Evolutionary conservation across 2,888 invertebrate genomes (phyloP), one percentile per base, ranked within the genome.

Genomic region (Himalopsyche anomala): DNA sequence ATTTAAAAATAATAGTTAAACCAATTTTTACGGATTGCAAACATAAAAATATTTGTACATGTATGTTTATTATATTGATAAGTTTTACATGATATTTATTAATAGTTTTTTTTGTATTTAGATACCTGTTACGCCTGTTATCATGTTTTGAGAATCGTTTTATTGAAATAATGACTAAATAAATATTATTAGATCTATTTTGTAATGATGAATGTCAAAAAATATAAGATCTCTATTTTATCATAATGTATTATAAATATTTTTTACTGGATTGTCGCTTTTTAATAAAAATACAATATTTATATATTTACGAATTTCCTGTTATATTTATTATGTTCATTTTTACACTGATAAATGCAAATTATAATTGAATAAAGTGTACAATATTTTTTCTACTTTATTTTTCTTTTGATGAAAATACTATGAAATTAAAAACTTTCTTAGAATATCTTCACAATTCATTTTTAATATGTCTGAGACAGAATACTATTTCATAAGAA

Each of bases 151-250:
- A 62, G 62, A 28, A 19, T 12, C 3, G 28, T 62, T 62, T 62
- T 62, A 19, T 62, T 62, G 62, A 28, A 19, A 28, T 28, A 19
- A 62, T 62, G 15, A 15, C 5, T 51, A 51, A 62, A 62, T 62
- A 62, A 62, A 9, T 62, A 62, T 11, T 8, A 28, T 62, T 19
- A 19, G 28, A 62, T 51, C 51, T 62, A 62, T 62, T 62, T 62
- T 62, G 62, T 62, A n/a, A 28, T 19, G 28, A 62, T 62, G 62
- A 62, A 62, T 62, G 62, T 62, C 62, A 28, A 62, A 62, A 56
- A 62, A 62, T n/a, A 9, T 62, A 28, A 62, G 62, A 62, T 62
- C 62, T 62, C 62, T 62, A 62, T 62, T 62, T 62, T 62, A 62
- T 11, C 19, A 62, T 62, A 62, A 62, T 62, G n/a, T 62, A 62